Conservation (phyloP, 1,140 invertebrate genomes). For the Drosophila persimilis region DNA sequence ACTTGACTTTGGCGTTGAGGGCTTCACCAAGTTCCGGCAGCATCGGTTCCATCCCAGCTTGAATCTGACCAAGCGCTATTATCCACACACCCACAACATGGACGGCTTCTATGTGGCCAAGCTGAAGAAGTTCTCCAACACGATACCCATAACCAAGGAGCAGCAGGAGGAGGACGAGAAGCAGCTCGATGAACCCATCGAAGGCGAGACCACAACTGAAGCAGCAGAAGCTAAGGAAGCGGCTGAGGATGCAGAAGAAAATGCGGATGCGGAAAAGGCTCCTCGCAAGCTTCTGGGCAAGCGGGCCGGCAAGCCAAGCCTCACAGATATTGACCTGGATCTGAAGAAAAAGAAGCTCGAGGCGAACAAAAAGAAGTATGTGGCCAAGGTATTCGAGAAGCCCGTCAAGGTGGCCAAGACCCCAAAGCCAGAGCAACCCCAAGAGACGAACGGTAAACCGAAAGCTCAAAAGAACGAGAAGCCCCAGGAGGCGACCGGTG, state of each 20-base stretch:
- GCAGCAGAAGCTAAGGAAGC: constrained; percentile 7
- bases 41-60: constrained; percentile 96
- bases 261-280: constrained; percentile 47
- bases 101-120: constrained; percentile 99
- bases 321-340: constrained; percentile 66
- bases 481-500: neutral
- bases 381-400: constrained; percentile 81
- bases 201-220: constrained; percentile 5
- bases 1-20: constrained; percentile 97
- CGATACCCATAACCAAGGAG: constrained; percentile 86
- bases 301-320: constrained; percentile 72
- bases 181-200: constrained; percentile 72
- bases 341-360: constrained; percentile 81
- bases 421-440: constrained; percentile 31
- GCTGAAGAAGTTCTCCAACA: constrained; percentile 97
- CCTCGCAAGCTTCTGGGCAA: constrained; percentile 69
- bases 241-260: constrained; percentile 68
- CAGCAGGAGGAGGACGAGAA: constrained; percentile 84
- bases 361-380: constrained; percentile 78
- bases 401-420: constrained; percentile 75
- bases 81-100: constrained; percentile 99
- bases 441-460: neutral
- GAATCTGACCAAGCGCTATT: constrained; percentile 95
- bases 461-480: constrained; percentile 15
- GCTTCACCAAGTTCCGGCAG: constrained; percentile 94